Conservation (phyloP, 2,113 vertebrate genomes). For the Austrofundulus limnaeus region DNA sequence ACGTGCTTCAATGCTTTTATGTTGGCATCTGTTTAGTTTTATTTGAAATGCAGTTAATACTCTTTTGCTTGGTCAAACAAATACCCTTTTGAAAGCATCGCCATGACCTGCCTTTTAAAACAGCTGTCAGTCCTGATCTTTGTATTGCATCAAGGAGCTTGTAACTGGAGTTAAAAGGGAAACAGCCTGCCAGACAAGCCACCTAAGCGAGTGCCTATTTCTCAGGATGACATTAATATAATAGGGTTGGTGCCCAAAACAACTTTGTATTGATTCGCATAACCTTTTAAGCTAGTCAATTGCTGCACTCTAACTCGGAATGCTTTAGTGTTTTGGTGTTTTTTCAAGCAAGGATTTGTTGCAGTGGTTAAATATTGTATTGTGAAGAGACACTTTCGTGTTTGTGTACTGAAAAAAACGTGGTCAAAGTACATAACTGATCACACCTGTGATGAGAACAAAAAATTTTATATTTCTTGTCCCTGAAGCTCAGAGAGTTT, state of each 20-base stretch:
- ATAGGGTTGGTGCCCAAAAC: slow-evolving; percentile 77
- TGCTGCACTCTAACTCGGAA: slow-evolving; percentile 71
- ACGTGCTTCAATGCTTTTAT: too few species aligned
- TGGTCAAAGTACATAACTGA: slow-evolving; percentile 8
- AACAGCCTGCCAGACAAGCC: slow-evolving; percentile 69
- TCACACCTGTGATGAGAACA: background rate
- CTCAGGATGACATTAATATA: slow-evolving; percentile 81
- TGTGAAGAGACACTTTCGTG: slow-evolving; percentile 1
- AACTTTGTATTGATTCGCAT: slow-evolving; percentile 79
- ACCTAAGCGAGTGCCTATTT: slow-evolving; percentile 75
- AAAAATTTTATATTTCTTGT: background rate
- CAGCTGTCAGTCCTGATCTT: slow-evolving; percentile 31
- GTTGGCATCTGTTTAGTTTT: too few species aligned
- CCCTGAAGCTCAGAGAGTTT: slow-evolving; percentile 1
- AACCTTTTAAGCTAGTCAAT: slow-evolving; percentile 80
- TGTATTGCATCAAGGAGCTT: slow-evolving; percentile 46
- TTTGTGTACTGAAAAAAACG: slow-evolving; percentile 1
- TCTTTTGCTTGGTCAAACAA: slow-evolving; percentile 7
- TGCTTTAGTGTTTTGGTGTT: slow-evolving; percentile 60
- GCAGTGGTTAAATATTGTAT: slow-evolving; percentile 56
- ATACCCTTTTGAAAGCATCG: slow-evolving; percentile 1
- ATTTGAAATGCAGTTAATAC: background rate
- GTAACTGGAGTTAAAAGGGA: slow-evolving; percentile 65
- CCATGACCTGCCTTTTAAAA: slow-evolving; percentile 26
- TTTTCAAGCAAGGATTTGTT: slow-evolving; percentile 62